A percentile compares a stretch with the other conserved stretches of the same genome.
phyloP scores from a whole-genome alignment of 2,113 vertebrate genomes.

The Gracilinanus agilis region DNA sequence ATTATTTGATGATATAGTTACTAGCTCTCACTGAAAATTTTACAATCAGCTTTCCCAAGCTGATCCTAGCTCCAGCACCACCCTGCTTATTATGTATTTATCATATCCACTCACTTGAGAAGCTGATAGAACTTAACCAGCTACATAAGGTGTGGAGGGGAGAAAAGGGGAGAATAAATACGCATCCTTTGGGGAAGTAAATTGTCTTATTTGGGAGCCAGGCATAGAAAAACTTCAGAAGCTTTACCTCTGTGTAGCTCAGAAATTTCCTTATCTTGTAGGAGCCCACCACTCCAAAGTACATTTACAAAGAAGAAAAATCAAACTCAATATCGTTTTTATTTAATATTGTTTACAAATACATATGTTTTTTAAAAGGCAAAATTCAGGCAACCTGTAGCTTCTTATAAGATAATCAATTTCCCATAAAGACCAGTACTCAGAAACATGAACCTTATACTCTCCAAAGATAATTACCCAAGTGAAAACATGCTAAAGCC shows the following conservation, averaged over 20 bases:
- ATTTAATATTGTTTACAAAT: constrained; percentile 54
- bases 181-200: constrained; percentile 25
- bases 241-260: not conserved
- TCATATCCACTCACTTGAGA: not conserved
- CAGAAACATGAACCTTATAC: constrained; percentile 6
- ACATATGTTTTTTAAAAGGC: constrained; percentile 49
- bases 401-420: constrained; percentile 22
- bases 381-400: constrained; percentile 32
- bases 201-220: constrained; percentile 11
- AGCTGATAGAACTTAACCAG: not conserved
- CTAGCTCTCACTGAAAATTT: not conserved
- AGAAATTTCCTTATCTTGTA: constrained; percentile 4
- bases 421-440: not conserved
- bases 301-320: constrained; percentile 53
- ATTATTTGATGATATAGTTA: not conserved
- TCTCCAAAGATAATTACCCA: constrained; percentile 33
- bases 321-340: constrained; percentile 61
- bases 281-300: not conserved
- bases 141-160: not conserved
- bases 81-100: not conserved
- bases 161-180: too few species aligned
- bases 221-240: not conserved
- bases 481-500: not conserved
- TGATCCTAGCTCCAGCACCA: not conserved
- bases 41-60: not conserved